Evolutionary conservation across 2,113 vertebrate species (phyloP), one percentile per base, ranked within the genome.

Genomic region (Mormyrus iriodes): DNA sequence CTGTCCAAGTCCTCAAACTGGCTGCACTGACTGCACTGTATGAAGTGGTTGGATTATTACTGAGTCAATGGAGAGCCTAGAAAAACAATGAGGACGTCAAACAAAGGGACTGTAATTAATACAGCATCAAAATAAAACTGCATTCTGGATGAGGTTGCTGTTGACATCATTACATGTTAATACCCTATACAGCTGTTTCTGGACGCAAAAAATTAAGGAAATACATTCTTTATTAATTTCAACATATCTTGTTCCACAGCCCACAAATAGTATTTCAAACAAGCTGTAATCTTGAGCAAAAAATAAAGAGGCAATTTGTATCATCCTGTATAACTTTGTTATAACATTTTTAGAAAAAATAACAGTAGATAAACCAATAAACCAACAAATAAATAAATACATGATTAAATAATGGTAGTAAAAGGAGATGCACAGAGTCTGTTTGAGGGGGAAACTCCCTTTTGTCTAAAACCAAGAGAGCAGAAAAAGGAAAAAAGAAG

Each of bases 171-270:
- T 76, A 35, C 61, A 69, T 69, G 61, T 31, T 69, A 69, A 69
- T n/a, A 69, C n/a, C 13, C 73, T 42, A 6, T 79, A 79, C 35
- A 35, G 35, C 13, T 79, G 85, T 86, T 31, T 86, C 24, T 48
- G 4, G n/a, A 51, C 55, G 88, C 42, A 85, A 2, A 46, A 51
- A 61, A 8, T 88, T 93, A 93, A 91, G 88, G 91, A 93, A 93
- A 93, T 93, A 93, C 91, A 93, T 91, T 93, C 87, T 93, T 93
- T 92, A 92, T 92, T 93, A 19, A 87, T 90, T 88, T 90, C 46
- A 90, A 88, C 90, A 85, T 90, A 65, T 69, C 88, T 88, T 88
- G 85, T 76, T 90, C 88, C 90, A 93, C 91, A 91, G 86, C 65
- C 90, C 91, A 93, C 91, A 92, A 90, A 92, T 87, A 88, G 90